Evolutionary conservation across 1,140 invertebrate genomes (phyloP), one percentile per base, ranked within the genome.

Genomic region (Mercenaria mercenaria): DNA sequence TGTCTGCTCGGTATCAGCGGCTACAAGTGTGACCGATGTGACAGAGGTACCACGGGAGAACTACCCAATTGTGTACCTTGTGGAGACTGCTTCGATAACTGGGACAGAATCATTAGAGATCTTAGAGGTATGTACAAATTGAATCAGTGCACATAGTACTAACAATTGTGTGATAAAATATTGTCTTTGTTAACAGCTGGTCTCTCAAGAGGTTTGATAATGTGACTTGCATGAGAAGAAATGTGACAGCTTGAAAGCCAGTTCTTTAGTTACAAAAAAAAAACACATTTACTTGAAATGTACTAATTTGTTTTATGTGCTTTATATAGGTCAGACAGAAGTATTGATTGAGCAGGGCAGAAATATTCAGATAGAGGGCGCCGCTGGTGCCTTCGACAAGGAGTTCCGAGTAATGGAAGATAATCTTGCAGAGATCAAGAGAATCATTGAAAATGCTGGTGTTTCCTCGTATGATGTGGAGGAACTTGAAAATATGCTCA

Each of bases 31-130:
- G 98, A 99, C 95, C 97, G 97, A 91, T 99, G 99, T 96, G 99
- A 98, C 59, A 97, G 99, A 85, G 99, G 99, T 32, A 99, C 98
- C 93, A 97, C 98, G 56, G 99, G 99, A 13, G 96, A 97, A 61
- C 98, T 99, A 52, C 99, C 99, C 0, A 96, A 98, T 92, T 99
- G 99, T 95, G 96, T 97, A 59, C 97, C 99, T 0, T 99, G 99
- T 96, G 99, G 99, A 20, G 99, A 99, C 96, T 99, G 99, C 96
- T 99, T 99, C 96, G 98, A 99, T 94, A 99, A 99, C 95, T 99
- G 99, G 99, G 99, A 99, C 96, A 91, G 97, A 59, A 98, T 99
- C 90, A 97, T 99, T 43, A 97, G 97, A 89, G 97, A 97, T 74
- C 96, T 98, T 6, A 96, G 97, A 96, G 96, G 97, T 97, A 95